Base-by-base conservation (phyloP, 2,888 invertebrate genomes). In the Lycocerus yunnanus region DNA sequence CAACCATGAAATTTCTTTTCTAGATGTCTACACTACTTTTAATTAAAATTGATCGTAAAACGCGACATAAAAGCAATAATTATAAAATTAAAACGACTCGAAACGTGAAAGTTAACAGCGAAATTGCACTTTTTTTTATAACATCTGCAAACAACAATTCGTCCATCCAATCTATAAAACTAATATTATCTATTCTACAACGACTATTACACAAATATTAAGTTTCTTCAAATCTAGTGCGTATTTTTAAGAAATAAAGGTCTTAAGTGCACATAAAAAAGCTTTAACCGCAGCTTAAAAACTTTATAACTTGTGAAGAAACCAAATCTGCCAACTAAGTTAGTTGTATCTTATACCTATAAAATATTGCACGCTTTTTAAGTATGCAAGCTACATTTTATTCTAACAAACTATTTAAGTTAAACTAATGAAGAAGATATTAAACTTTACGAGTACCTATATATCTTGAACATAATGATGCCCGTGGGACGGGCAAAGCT, bases 1-100 rank as follows among this genome's bases (percentile, higher is more conserved):
- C 87, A 87, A 87, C 84, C 87, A 87, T 87, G 87, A 87, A 86
- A 87, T 87, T 87, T 87, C 86, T 83, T 82, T 82, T 63, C 86
- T 87, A 87, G 84, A 84, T 85, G 84, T 86, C 86, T 86, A 80
- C 77, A 83, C 83, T 85, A 84, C 84, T 78, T 69, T 74, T 68
- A 60, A 63, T 63, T 69, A 70, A 77, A 77, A 72, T 71, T 18
- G 71, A 21, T 69, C 61, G 18, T 68, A 73, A 76, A 72, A 77
- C 75, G 75, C 73, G 72, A 73, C 24, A 75, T 20, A 75, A 74
- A 77, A 79, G 73, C 72, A 69, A 76, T 43, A 43, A 43, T 58
- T 58, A 71, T 61, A 71, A 69, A n/a, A 15, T 21, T 66, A 66
- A 61, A 69, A 68, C 76, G 70, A 24, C 15, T 72, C 68, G 72